Evolutionary conservation across 2,888 invertebrate species (phyloP), one percentile per base, ranked within the genome.

Genomic region (Quadroppia sp.): DNA sequence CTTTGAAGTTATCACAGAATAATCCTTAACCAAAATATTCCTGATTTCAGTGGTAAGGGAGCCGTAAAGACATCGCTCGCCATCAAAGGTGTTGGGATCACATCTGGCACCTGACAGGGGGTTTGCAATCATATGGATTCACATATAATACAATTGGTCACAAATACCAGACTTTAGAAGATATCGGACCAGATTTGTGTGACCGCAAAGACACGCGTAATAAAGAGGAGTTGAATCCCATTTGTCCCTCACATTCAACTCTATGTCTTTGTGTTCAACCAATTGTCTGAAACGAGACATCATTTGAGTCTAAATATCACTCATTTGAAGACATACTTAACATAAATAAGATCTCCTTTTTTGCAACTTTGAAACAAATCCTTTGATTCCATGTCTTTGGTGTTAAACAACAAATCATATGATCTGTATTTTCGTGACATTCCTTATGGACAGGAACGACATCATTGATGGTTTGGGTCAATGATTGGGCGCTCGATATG

Each of bases 161-260:
- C 23, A 67, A 77, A 74, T 77, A 81, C 82, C 85, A 78, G 81
- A 81, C 72, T 82, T 82, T 30, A 85, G 79, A 2, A 85, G 79
- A 79, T 83, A 85, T 75, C 82, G 80, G 2, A 85, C 85, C 13
- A 85, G 77, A 23, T 83, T 82, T 50, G 79, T 79, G 78, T 86
- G 85, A 0, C 85, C 85, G 81, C 85, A 86, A 20, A 85, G 80
- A 79, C 85, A 85, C 2, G 85, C 85, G 80, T 85, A 85, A 77
- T 85, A 85, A 83, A 85, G 76, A 3, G 85, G 85, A 13, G 85
- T 84, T 75, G 83, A 83, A 80, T 85, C 85, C 85, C 85, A 85
- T 77, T 81, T 82, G 77, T 85, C 85, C 76, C 85, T 79, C 0
- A 83, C 79, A 78, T 85, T 85, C 1, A 85, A 76, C 40, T 84